A percentile compares a stretch with the other conserved stretches of the same genome.
These are phyloP conservation scores for Megalops cyprinoides DNA, from an alignment of 2,797 vertebrate genomes.

Conservation along the genomic window DNA sequence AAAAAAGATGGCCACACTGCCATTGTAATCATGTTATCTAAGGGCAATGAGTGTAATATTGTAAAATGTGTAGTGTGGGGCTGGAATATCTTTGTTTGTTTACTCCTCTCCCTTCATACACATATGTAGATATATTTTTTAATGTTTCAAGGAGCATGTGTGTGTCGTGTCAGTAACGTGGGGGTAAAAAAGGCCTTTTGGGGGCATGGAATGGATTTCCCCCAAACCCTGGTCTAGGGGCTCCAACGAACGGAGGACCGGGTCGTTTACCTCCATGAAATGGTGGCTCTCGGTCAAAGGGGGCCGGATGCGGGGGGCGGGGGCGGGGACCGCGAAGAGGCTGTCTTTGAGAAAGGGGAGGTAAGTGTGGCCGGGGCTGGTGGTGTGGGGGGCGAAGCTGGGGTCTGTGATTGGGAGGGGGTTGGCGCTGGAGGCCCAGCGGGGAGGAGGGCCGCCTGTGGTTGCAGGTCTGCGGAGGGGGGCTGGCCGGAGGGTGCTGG, in stretches of 20 bases:
- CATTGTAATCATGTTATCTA: background rate
- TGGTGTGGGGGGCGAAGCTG: constrained; percentile 59
- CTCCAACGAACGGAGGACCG: constrained; percentile 70
- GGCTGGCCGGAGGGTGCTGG: constrained; percentile 67
- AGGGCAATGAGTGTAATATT: background rate
- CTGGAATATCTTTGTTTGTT: background rate
- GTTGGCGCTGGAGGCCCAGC: constrained; percentile 58
- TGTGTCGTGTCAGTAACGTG: constrained; percentile 79
- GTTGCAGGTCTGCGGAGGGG: constrained; percentile 54
- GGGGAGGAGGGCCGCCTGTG: constrained; percentile 56
- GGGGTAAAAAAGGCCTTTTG: constrained; percentile 88
- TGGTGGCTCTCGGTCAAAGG: constrained; percentile 64
- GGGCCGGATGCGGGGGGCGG: constrained; percentile 72
- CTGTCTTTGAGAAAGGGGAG: constrained; percentile 35
- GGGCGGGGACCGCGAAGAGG: constrained; percentile 44
- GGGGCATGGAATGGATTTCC: constrained; percentile 81
- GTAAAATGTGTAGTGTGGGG: background rate
- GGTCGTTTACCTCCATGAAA: constrained; percentile 82
- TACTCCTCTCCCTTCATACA: background rate
- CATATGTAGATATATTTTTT: background rate
- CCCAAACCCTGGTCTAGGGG: constrained; percentile 63
- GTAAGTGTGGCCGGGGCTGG: constrained; percentile 57
- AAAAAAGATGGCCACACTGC: background rate
- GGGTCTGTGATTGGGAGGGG: constrained; percentile 60
- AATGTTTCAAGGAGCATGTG: background rate